Evolutionary conservation across 2,797 vertebrate genomes (phyloP), one percentile per base, ranked within the genome.

Genomic region (Hylomyscus alleni): DNA sequence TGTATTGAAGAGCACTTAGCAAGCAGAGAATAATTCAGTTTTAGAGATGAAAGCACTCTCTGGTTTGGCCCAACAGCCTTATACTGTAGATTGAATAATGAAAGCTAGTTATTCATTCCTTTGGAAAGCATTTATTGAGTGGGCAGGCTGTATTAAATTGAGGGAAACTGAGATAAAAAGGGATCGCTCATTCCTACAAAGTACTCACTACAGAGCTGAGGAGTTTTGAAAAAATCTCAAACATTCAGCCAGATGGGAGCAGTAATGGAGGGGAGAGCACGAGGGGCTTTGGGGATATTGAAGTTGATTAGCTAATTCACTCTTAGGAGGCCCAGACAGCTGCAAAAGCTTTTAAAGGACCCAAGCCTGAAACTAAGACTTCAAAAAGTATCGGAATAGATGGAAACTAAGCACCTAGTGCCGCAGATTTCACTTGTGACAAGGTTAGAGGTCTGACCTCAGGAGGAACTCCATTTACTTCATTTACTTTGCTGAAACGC

Each of bases 121-220:
- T 90, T 47, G n/a, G 31, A 58, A 92, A 96, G 29, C 34, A 65
- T 67, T 84, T 80, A 86, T 72, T 65, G 83, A 80, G 15, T 78
- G 54, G 10, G 40, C 60, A 90, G 40, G n/a, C 86, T 84, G n/a
- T 62, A 75, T 60, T 24, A 88, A 84, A 60, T 85, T 92, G 91
- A 95, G 34, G 50, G 69, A 96, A 86, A 94, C 69, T 65, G 76
- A 95, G 89, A 93, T 86, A 86, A 87, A 89, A 19, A 87, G 40
- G 86, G 22, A 83, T 0, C 7, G 13, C 29, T 17, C 20, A 85
- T 96, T 88, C 34, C 22, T 95, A 76, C 1, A 67, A 94, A 94
- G 65, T 67, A 60, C 22, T 87, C 47, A 83, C 58, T 44, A 10
- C 52, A 40, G 34, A 87, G 58, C 31, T 96, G 81, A 93, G 58